A percentile compares a stretch with the other conserved stretches of the same genome.
Evolutionary conservation across 1,140 invertebrate species (phyloP).

Genomic region (Pinna nobilis): DNA sequence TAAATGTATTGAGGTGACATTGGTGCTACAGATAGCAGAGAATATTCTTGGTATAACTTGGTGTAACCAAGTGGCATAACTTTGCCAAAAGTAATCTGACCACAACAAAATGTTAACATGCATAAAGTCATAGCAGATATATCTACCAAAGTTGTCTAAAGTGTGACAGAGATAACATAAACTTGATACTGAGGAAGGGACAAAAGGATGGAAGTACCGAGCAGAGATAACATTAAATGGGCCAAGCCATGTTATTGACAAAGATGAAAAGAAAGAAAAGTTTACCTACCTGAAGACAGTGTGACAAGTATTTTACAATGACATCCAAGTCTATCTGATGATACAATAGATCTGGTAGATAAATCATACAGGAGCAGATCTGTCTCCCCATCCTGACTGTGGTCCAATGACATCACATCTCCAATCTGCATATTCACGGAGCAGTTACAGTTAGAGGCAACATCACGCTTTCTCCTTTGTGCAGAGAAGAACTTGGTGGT

Average conservation of each 20-base stretch:
- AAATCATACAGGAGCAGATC: conserved; percentile 82
- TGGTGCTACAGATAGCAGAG: too few relatives aligned
- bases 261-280: not conserved
- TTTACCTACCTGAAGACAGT: not conserved
- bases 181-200: too few relatives aligned
- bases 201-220: too few relatives aligned
- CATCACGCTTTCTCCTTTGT: conserved; percentile 4
- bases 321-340: conserved; percentile 82
- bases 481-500: not conserved
- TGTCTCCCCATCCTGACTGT: conserved; percentile 78
- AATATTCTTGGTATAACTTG: too few relatives aligned
- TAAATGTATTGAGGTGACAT: too few relatives aligned
- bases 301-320: conserved; percentile 76
- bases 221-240: too few relatives aligned
- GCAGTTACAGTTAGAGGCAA: conserved; percentile 38
- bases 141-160: too few relatives aligned
- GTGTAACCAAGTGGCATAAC: too few relatives aligned
- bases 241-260: not conserved
- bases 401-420: conserved; percentile 75
- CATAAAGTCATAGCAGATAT: too few relatives aligned
- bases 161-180: too few relatives aligned
- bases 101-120: too few relatives aligned
- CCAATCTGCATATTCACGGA: conserved; percentile 37
- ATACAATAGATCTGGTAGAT: conserved; percentile 78
- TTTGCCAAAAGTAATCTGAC: too few relatives aligned